Conservation (phyloP, 2,113 vertebrate genomes). For the Stigmatopora nigra region DNA sequence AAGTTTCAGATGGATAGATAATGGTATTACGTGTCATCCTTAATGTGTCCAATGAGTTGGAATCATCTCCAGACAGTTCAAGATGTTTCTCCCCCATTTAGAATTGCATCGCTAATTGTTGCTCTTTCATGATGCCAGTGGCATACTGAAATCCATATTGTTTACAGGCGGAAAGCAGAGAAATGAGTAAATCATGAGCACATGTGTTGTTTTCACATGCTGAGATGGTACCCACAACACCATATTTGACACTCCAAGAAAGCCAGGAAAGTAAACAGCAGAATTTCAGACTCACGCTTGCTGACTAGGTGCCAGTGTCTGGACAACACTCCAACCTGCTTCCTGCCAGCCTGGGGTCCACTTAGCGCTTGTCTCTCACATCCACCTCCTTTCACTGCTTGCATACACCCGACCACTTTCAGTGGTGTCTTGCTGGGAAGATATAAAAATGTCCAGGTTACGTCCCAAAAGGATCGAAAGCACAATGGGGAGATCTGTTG, state of each 20-base stretch:
- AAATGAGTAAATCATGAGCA: neutral
- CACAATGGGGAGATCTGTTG: neutral
- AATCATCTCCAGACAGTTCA: neutral
- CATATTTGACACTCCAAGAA: slow-evolving; percentile 3
- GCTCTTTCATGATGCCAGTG: neutral
- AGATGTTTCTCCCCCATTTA: neutral
- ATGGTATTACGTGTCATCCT: neutral
- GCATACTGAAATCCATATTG: slow-evolving; percentile 2
- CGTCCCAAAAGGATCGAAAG: neutral
- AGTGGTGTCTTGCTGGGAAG: neutral
- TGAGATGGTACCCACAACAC: slow-evolving; percentile 24
- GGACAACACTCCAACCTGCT: neutral
- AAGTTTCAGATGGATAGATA: neutral
- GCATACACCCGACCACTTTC: neutral
- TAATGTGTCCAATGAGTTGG: neutral
- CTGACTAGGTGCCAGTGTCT: slow-evolving; percentile 4
- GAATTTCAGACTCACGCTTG: slow-evolving; percentile 2
- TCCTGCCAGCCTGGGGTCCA: slow-evolving; percentile 9
- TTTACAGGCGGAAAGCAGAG: slow-evolving; percentile 6
- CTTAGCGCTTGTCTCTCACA: slow-evolving; percentile 18
- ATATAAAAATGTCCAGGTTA: neutral
- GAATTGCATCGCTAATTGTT: neutral
- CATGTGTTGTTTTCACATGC: slow-evolving; percentile 11
- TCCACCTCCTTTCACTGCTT: slow-evolving; percentile 1
- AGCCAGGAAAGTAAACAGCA: slow-evolving; percentile 11